A percentile compares a stretch with the other conserved stretches of the same genome.
Evolutionary conservation across 2,888 invertebrate species (phyloP).

Genomic region (Scelioninae gen. 1): DNA sequence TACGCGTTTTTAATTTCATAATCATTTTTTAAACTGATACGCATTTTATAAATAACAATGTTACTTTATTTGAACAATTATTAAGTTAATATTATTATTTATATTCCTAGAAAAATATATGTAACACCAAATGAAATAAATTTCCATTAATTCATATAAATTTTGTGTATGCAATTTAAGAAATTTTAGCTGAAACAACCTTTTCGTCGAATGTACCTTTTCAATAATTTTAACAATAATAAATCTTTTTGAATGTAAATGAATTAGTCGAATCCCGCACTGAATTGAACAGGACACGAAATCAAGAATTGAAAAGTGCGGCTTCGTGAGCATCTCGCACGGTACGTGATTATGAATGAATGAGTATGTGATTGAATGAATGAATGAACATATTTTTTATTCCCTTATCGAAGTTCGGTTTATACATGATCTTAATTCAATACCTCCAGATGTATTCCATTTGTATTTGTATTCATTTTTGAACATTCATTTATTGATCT

Average conservation of each 20-base stretch:
- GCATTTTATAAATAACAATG: no score
- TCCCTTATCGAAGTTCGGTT: background rate
- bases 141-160: no score
- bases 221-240: no score
- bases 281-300: background rate
- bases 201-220: background rate
- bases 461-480: background rate
- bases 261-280: background rate
- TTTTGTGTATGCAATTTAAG: no score
- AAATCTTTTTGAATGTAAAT: background rate
- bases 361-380: background rate
- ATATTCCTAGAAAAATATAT: no score
- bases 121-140: no score
- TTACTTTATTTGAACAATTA: no score
- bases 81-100: no score
- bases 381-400: background rate
- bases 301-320: background rate
- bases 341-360: constrained; percentile 1
- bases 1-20: no score
- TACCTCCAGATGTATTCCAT: background rate
- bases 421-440: background rate
- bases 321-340: background rate
- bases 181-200: no score
- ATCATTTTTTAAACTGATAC: no score
- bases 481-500: background rate